Conservation (phyloP, 2,797 vertebrate species). For the Acestrorhynchus altus region DNA sequence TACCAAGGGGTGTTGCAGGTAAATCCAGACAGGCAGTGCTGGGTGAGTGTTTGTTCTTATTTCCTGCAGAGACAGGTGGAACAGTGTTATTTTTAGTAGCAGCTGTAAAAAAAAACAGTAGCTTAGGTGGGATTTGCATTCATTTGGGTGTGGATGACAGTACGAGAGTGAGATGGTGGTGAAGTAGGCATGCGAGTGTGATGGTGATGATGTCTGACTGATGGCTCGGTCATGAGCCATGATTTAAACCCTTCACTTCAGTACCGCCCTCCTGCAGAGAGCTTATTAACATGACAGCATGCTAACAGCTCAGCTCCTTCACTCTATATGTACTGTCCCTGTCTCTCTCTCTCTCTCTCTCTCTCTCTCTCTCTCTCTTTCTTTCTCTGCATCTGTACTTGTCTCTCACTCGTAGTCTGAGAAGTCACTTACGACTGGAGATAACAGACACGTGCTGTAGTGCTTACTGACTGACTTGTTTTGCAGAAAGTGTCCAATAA, state of each 20-base stretch:
- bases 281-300: neutral
- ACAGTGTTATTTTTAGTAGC: slow-evolving; percentile 40
- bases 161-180: neutral
- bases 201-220: neutral
- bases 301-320: slow-evolving; percentile 26
- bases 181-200: neutral
- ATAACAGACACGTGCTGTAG: too few relatives aligned
- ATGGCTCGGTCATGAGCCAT: neutral
- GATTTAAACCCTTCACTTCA: neutral
- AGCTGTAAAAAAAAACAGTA: neutral
- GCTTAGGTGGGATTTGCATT: slow-evolving; percentile 20
- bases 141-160: slow-evolving; percentile 3
- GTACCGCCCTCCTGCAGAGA: neutral
- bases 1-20: neutral
- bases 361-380: slow-evolving; percentile 44
- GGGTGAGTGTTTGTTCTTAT: neutral
- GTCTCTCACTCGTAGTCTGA: slow-evolving; percentile 35
- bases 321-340: neutral
- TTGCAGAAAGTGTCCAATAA: too few relatives aligned
- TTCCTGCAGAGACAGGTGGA: slow-evolving; percentile 60
- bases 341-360: slow-evolving; percentile 50
- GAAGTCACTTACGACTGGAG: neutral
- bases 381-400: slow-evolving; percentile 58
- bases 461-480: too few relatives aligned
- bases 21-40: neutral